Evolutionary conservation across 2,113 vertebrate species (phyloP).

Genomic region (Mobula birostris): DNA sequence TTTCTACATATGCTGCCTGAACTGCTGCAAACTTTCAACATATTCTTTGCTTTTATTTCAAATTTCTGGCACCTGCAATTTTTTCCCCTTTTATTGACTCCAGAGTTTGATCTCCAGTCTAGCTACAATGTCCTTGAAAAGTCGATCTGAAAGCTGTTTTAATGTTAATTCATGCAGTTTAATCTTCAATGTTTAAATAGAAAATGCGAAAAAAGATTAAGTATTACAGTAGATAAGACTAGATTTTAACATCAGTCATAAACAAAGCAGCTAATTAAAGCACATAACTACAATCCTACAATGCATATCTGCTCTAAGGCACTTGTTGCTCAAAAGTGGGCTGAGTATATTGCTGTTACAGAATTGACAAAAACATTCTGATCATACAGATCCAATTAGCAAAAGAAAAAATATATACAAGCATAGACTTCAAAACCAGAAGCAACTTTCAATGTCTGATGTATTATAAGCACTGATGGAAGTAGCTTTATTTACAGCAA

Average conservation of each 20-base stretch:
- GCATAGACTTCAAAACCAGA: background rate
- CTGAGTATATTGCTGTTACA: background rate
- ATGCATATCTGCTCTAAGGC: slow-evolving; percentile 13
- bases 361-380: background rate
- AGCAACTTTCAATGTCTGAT: background rate
- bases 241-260: background rate
- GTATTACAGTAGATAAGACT: background rate
- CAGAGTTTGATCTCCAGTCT: background rate
- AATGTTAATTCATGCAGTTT: background rate
- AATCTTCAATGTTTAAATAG: slow-evolving; percentile 7
- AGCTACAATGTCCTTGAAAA: background rate
- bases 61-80: too few species aligned
- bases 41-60: too few species aligned
- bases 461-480: too few species aligned
- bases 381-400: background rate
- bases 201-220: background rate
- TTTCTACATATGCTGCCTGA: too few species aligned
- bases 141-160: background rate
- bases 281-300: background rate
- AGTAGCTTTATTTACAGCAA: background rate
- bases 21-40: too few species aligned
- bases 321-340: background rate
- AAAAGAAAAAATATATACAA: background rate
- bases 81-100: too few species aligned
- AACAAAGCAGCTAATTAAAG: background rate